Conservation (phyloP, 2,113 vertebrate genomes). For the Tragelaphus buxtoni region DNA sequence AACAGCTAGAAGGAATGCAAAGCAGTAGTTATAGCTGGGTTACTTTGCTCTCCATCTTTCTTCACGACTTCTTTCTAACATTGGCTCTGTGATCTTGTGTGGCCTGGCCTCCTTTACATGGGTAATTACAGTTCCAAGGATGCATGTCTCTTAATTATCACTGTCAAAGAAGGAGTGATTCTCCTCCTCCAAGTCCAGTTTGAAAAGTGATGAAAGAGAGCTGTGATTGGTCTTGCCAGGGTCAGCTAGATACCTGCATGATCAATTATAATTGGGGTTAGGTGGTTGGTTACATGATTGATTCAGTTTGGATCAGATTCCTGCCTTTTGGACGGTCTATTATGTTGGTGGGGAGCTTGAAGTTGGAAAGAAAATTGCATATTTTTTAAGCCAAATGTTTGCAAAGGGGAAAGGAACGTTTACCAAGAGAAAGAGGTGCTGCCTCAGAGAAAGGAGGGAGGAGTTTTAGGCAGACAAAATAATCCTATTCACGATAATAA, state of each 20-base stretch:
- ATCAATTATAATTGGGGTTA: not conserved
- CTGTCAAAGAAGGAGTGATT: not conserved
- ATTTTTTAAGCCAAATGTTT: not conserved
- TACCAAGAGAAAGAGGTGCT: not conserved
- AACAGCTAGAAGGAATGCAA: not conserved
- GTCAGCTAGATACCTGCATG: too few relatives aligned
- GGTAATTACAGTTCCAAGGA: not conserved
- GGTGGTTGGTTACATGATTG: fast-evolving
- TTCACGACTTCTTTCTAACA: not conserved
- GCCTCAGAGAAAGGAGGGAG: not conserved
- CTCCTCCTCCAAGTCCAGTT: not conserved
- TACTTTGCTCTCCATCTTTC: not conserved
- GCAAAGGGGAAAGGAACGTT: not conserved
- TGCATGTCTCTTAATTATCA: not conserved
- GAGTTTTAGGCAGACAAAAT: not conserved
- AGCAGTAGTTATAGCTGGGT: not conserved
- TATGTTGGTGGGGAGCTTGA: not conserved
- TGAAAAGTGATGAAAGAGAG: not conserved
- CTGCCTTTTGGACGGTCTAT: too few relatives aligned
- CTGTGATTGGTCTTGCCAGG: not conserved
- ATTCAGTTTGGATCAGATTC: too few relatives aligned
- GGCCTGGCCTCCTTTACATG: not conserved
- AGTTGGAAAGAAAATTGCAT: not conserved
- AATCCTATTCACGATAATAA: not conserved
- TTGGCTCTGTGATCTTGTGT: not conserved